phyloP scores from a whole-genome alignment of 2,113 vertebrate species.

The Stegostoma tigrinum region DNA sequence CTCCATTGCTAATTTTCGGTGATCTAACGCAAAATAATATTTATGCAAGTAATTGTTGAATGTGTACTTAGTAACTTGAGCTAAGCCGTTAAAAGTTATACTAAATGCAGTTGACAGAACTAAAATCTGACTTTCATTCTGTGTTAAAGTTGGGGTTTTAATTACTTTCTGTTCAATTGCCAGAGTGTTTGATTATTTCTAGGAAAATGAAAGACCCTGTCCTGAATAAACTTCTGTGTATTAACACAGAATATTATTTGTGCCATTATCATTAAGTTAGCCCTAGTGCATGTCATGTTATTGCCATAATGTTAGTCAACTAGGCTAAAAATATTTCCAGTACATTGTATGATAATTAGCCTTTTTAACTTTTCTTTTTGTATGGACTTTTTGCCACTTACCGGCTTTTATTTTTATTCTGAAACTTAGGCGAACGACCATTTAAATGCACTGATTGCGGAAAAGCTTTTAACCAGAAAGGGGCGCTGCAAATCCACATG shows the following conservation, averaged over 20 bases:
- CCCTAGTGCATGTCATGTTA: background rate
- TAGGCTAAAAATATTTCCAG: background rate
- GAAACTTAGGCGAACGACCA: conserved; percentile 77
- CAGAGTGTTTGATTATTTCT: background rate
- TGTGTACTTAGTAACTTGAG: background rate
- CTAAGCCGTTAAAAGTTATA: too few species aligned
- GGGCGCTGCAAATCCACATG: conserved; percentile 97
- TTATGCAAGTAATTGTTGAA: background rate
- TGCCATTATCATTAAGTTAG: background rate
- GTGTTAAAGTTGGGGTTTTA: background rate
- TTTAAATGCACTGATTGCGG: conserved; percentile 85
- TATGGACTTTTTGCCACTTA: background rate
- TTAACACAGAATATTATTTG: background rate
- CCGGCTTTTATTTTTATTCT: background rate
- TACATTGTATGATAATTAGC: background rate
- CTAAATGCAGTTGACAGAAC: background rate
- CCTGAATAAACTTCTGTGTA: background rate
- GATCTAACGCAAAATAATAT: background rate
- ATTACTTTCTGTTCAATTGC: background rate
- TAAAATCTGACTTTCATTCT: background rate
- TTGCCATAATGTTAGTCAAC: background rate
- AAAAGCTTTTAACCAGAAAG: conserved; percentile 99
- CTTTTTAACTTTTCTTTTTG: background rate
- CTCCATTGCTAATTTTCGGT: background rate
- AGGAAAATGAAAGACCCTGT: background rate